phyloP scores from a whole-genome alignment of 1,140 invertebrate species.

The Drosophila teissieri region DNA sequence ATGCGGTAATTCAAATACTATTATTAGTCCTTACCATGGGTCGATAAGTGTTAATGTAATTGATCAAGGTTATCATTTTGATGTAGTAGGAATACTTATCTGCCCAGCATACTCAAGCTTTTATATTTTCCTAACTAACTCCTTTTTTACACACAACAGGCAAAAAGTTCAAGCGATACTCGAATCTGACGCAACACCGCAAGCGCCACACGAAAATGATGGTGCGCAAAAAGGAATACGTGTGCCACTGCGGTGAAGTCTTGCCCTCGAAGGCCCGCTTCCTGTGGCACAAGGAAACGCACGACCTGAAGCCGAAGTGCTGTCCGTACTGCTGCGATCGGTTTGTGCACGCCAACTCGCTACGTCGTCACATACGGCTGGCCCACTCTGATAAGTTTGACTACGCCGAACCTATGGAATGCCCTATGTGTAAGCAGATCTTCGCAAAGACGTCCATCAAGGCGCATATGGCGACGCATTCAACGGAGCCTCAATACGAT shows the following conservation, averaged over 20 bases:
- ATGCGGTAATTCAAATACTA: conserved; percentile 86
- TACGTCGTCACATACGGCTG: conserved; percentile 92
- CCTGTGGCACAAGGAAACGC: conserved; percentile 93
- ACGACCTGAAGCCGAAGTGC: conserved; percentile 92
- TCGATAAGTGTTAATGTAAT: not conserved
- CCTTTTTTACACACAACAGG: conserved; percentile 29
- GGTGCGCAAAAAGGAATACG: conserved; percentile 91
- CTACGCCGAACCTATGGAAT: conserved; percentile 90
- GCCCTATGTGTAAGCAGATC: conserved; percentile 91
- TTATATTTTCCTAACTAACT: not conserved
- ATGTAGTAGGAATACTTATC: not conserved
- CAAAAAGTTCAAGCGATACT: conserved; percentile 92
- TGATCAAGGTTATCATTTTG: no score
- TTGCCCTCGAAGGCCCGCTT: conserved; percentile 93
- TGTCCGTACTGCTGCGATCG: conserved; percentile 93
- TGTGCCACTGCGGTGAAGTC: conserved; percentile 92
- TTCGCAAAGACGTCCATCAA: conserved; percentile 91
- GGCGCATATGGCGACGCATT: conserved; percentile 90
- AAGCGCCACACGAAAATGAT: conserved; percentile 89
- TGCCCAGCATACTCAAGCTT: no score
- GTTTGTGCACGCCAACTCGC: conserved; percentile 92
- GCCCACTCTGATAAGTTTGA: conserved; percentile 92
- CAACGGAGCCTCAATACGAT: conserved; percentile 89
- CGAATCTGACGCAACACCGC: conserved; percentile 93
- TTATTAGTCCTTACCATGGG: not conserved